phyloP scores from a whole-genome alignment of 2,113 vertebrate species.

The Galeopterus variegatus region DNA sequence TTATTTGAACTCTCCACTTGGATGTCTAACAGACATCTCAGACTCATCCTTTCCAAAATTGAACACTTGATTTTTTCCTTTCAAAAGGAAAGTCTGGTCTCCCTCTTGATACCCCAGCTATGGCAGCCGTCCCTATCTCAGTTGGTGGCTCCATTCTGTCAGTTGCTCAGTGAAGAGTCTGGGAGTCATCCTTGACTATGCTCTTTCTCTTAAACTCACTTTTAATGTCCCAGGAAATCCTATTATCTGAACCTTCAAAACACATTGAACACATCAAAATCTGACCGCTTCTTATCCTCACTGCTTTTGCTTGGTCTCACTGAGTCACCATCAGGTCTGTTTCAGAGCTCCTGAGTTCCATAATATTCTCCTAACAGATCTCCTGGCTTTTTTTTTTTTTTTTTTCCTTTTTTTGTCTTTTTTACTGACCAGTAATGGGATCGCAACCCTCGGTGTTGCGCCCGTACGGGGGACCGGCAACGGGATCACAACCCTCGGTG shows the following conservation, averaged over 20 bases:
- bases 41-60: background rate
- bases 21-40: background rate
- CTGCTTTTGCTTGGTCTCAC: background rate
- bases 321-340: background rate
- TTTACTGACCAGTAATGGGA: too few species aligned
- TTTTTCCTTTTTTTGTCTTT: too few species aligned
- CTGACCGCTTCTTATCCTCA: background rate
- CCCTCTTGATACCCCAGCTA: background rate
- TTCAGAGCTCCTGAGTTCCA: background rate
- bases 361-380: background rate
- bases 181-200: background rate
- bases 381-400: too few species aligned
- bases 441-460: too few species aligned
- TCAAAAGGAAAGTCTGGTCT: background rate
- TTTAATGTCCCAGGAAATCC: background rate
- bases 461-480: too few species aligned
- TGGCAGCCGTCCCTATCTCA: background rate
- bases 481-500: too few species aligned
- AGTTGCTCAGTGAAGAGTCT: background rate
- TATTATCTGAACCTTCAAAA: background rate
- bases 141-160: background rate
- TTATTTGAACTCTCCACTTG: background rate
- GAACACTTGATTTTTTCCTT: background rate
- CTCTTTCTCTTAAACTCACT: background rate
- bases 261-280: background rate